Percentiles rank a stretch among this genome's conserved stretches.
These are phyloP conservation scores for Nomada ruficornis DNA, from an alignment of 2,888 invertebrate genomes.

Conservation along the genomic window DNA sequence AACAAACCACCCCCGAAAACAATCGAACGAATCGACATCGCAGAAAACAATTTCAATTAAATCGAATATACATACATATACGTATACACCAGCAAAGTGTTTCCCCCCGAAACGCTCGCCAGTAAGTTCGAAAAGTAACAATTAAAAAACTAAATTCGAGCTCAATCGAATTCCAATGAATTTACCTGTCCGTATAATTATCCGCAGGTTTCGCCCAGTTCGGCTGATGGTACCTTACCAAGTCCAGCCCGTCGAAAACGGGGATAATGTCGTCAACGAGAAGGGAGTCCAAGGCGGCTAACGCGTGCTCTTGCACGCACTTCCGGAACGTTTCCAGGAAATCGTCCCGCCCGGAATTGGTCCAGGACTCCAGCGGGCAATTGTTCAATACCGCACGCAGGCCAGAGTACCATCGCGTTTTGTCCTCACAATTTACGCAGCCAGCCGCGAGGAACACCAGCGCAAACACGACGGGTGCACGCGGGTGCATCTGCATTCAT, in stretches of 20 bases:
- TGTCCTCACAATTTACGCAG: conserved; percentile 63
- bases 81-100: too few species aligned
- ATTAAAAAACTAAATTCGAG: not conserved
- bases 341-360: conserved; percentile 64
- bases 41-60: too few species aligned
- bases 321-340: conserved; percentile 72
- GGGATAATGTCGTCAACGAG: conserved; percentile 87
- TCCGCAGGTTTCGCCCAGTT: conserved; percentile 50
- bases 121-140: too few species aligned
- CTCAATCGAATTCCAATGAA: not conserved
- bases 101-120: too few species aligned
- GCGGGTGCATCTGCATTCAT: conserved; percentile 69
- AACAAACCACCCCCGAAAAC: too few species aligned
- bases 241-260: conserved; percentile 87
- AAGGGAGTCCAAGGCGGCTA: conserved; percentile 87
- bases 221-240: conserved; percentile 86
- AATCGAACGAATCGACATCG: too few species aligned
- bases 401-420: conserved; percentile 70
- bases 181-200: conserved; percentile 34
- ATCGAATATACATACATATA: too few species aligned
- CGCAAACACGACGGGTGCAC: conserved; percentile 58
- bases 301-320: conserved; percentile 79
- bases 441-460: conserved; percentile 54
- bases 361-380: conserved; percentile 71
- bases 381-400: conserved; percentile 72